These are phyloP conservation scores for Leucoptera coffeella DNA, from an alignment of 2,888 invertebrate species.

Conservation along the genomic window DNA sequence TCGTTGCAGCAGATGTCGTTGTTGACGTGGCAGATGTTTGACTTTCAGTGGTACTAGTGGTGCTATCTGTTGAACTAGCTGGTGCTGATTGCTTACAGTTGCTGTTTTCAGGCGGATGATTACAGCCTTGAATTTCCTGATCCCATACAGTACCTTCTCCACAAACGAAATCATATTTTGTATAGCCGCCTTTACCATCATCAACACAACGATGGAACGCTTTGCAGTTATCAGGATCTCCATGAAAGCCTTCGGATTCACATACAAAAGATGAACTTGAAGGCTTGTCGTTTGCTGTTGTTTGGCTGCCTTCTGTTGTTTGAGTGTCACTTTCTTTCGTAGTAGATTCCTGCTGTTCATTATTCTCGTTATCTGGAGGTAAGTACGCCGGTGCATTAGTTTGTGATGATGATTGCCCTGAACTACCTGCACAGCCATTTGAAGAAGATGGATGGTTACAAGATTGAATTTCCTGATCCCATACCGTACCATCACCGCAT, in stretches of 20 bases:
- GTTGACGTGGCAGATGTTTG: not conserved
- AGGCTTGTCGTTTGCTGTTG: not conserved
- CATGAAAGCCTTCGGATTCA: slow-evolving; percentile 9
- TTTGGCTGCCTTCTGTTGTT: not conserved
- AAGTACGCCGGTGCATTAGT: too few relatives aligned
- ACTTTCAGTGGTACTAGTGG: not conserved
- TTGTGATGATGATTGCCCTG: not conserved
- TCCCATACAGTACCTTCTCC: slow-evolving; percentile 62
- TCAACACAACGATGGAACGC: slow-evolving; percentile 65
- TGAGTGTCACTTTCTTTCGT: not conserved
- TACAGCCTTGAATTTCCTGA: slow-evolving; percentile 28
- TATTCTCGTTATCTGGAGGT: too few relatives aligned
- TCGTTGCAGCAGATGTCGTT: not conserved
- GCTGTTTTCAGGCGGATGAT: slow-evolving; percentile 17
- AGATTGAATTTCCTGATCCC: slow-evolving; percentile 46
- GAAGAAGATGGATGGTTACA: slow-evolving; percentile 1
- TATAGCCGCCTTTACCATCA: slow-evolving; percentile 52
- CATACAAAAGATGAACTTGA: slow-evolving; percentile 4
- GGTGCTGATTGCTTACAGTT: not conserved
- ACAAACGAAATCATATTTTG: slow-evolving; percentile 58
- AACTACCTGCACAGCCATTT: not conserved
- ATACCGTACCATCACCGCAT: slow-evolving; percentile 67
- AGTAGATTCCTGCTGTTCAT: too few relatives aligned
- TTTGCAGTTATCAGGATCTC: slow-evolving; percentile 24
- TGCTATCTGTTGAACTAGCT: not conserved